Base-by-base conservation (phyloP, 2,113 vertebrate genomes). In the Dicaeum eximium region DNA sequence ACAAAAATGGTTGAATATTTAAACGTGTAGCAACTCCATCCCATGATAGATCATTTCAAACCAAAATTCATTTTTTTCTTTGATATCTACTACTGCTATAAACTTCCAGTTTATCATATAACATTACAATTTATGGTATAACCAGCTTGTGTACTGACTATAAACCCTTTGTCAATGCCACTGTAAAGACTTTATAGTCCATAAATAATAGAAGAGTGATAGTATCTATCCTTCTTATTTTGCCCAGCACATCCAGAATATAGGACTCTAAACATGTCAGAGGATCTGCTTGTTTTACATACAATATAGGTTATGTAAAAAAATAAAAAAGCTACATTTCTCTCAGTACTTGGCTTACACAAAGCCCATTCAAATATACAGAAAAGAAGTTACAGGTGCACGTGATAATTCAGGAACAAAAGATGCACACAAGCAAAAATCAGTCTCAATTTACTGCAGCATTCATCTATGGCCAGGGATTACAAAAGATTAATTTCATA, bases 81-180 rank as follows among this genome's bases (percentile, higher is more conserved):
- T 96, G 97, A 96, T 98, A 98, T 97, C 98, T 97, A 97, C 97
- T 97, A 95, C 97, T 97, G 97, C 97, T 98, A 95, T 98, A 98
- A 98, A 98, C 97, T 97, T 97, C 92, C 94, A 97, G 97, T 98
- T 98, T 98, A 98, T 98, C 98, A 98, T 98, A 97, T 97, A 98
- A 98, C 98, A 98, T 98, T 98, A 98, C 98, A 98, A 98, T 98
- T 98, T 98, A 98, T 98, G 97, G 97, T 97, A 97, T 98, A 98
- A 97, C 97, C 98, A 98, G 98, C 98, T 98, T 98, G 98, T 98
- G 97, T 97, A 96, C 98, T 91, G 97, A 98, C 97, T 98, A 97
- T 98, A 98, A 98, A 97, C 98, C 95, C 97, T 98, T 98, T 97
- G 97, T 98, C 98, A 98, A 98, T 98, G 98, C 98, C 98, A 98